A percentile compares a stretch with the other conserved stretches of the same genome.
These are phyloP conservation scores for Eidolon dupreanum DNA, from an alignment of 2,797 vertebrate species.

Conservation along the genomic window DNA sequence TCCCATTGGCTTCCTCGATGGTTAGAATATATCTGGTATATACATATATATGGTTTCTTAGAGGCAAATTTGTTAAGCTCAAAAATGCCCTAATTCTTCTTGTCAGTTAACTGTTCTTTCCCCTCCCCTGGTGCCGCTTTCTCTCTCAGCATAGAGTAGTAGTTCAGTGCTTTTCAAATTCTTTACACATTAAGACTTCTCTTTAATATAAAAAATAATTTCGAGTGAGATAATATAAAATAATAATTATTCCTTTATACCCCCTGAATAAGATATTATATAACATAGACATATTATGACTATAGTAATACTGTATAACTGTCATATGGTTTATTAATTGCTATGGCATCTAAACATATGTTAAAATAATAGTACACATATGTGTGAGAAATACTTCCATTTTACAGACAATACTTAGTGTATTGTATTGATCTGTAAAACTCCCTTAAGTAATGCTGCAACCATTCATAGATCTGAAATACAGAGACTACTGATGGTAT, in stretches of 20 bases:
- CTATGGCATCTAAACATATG: neutral
- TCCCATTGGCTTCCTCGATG: neutral
- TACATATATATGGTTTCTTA: neutral
- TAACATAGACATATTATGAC: neutral
- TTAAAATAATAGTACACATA: neutral
- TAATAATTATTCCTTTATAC: neutral
- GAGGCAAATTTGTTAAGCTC: neutral
- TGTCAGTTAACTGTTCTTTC: neutral
- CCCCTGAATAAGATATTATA: neutral
- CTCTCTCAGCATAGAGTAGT: neutral
- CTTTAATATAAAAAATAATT: neutral
- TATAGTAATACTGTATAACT: neutral
- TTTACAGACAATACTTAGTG: neutral
- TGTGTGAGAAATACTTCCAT: neutral
- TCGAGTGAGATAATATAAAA: neutral
- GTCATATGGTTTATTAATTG: neutral
- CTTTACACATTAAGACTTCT: neutral
- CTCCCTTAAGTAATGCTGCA: neutral
- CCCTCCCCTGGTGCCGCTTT: neutral
- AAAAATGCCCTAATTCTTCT: neutral
- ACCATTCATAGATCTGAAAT: neutral
- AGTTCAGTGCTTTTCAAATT: neutral
- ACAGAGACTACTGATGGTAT: neutral
- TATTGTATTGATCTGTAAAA: neutral
- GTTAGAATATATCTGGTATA: neutral